Conservation (phyloP, 2,888 invertebrate genomes). For the Amaurobius ferox region DNA sequence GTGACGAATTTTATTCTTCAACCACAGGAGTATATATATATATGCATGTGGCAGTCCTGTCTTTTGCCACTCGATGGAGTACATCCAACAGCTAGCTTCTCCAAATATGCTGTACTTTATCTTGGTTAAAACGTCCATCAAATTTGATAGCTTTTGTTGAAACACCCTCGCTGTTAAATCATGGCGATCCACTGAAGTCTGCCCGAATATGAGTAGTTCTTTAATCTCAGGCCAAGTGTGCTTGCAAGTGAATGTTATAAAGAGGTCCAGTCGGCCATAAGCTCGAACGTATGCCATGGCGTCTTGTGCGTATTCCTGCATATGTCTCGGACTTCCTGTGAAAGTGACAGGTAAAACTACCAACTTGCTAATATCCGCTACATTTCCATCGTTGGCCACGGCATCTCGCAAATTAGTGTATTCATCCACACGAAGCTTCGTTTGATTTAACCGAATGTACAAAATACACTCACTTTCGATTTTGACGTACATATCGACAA, state of each 20-base stretch:
- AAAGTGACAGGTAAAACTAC: conserved; percentile 40
- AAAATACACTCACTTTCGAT: conserved; percentile 75
- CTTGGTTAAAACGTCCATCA: conserved; percentile 74
- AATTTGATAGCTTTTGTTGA: conserved; percentile 73
- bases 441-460: conserved; percentile 75
- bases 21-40: conserved; percentile 43
- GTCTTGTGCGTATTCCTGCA: conserved; percentile 78
- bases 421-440: conserved; percentile 74
- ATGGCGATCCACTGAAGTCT: conserved; percentile 73
- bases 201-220: conserved; percentile 70
- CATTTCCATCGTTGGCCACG: conserved; percentile 32
- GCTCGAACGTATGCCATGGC: conserved; percentile 78
- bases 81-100: conserved; percentile 72
- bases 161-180: conserved; percentile 74
- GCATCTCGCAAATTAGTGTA: conserved; percentile 75
- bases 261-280: conserved; percentile 78
- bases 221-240: conserved; percentile 77
- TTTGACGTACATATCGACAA: conserved; percentile 75
- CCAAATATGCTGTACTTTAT: conserved; percentile 73
- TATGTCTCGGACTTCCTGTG: conserved; percentile 75
- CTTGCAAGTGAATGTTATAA: conserved; percentile 79
- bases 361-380: not conserved
- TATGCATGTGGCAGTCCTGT: conserved; percentile 75
- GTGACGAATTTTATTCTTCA: conserved; percentile 66
- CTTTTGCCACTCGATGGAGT: conserved; percentile 76